Percentiles rank a stretch among this genome's conserved stretches.
Conservation (phyloP, 2,888 invertebrate genomes). For the Cheilosia soror region DNA sequence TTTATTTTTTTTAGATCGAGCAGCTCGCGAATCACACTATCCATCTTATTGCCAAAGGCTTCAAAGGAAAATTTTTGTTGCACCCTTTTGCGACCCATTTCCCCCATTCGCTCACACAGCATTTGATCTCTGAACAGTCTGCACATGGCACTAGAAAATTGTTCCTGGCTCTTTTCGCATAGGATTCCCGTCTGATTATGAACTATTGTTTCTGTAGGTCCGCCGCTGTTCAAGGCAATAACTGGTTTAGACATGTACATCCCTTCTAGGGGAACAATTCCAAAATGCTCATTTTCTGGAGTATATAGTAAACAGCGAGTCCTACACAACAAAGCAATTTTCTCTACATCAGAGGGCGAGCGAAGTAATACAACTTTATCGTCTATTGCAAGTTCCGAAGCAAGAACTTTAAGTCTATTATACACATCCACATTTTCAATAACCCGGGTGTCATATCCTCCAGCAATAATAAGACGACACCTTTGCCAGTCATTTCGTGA, state of each 20-base stretch:
- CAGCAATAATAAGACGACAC: constrained; percentile 95
- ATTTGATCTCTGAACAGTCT: constrained; percentile 87
- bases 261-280: constrained; percentile 99
- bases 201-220: constrained; percentile 95
- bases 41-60: constrained; percentile 89
- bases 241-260: constrained; percentile 98
- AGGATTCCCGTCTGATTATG: constrained; percentile 92
- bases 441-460: constrained; percentile 96
- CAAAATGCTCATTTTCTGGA: constrained; percentile 98
- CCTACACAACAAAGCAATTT: constrained; percentile 90
- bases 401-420: constrained; percentile 89
- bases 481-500: constrained; percentile 86
- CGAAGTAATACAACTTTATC: constrained; percentile 92
- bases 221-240: constrained; percentile 97
- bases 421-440: constrained; percentile 94
- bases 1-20: constrained; percentile 37
- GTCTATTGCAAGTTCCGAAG: constrained; percentile 87
- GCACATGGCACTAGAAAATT: constrained; percentile 91
- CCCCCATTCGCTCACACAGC: constrained; percentile 88
- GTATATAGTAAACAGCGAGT: constrained; percentile 96
- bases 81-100: constrained; percentile 90
- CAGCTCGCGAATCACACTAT: constrained; percentile 80
- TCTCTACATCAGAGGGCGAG: constrained; percentile 94
- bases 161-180: constrained; percentile 88
- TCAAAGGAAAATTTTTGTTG: constrained; percentile 92